These are phyloP conservation scores for Zhengitettix transpicula DNA, from an alignment of 2,888 invertebrate species.

Conservation along the genomic window DNA sequence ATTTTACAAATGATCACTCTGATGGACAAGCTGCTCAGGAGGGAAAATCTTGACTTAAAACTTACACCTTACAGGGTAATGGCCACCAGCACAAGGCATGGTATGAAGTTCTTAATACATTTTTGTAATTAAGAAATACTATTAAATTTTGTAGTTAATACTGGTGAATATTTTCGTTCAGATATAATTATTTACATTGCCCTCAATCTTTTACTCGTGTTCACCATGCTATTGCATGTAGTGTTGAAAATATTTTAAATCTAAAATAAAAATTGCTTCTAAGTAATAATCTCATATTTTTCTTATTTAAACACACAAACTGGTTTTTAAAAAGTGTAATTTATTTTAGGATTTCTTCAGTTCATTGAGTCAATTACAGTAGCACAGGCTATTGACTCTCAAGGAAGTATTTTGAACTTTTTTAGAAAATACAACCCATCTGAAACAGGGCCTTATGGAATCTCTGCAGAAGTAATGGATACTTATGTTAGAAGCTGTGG, in stretches of 20 bases:
- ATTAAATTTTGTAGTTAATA: neutral
- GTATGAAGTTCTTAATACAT: conserved; percentile 18
- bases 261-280: no score
- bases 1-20: conserved; percentile 94
- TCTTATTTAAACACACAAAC: neutral
- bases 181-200: no score
- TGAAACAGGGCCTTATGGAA: conserved; percentile 76
- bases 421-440: conserved; percentile 81
- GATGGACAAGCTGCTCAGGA: conserved; percentile 87
- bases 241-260: no score
- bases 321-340: neutral
- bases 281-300: neutral
- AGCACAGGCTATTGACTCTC: conserved; percentile 73
- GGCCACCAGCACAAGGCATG: conserved; percentile 90
- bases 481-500: conserved; percentile 89
- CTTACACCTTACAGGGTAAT: conserved; percentile 90
- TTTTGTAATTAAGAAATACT: neutral
- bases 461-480: conserved; percentile 89
- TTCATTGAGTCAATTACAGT: conserved; percentile 86
- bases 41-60: conserved; percentile 92
- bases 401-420: conserved; percentile 84
- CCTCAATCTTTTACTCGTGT: no score
- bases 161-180: no score
- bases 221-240: no score
- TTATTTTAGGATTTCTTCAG: conserved; percentile 64